These are phyloP conservation scores for Alcedo quadribrachys DNA, from an alignment of 2,797 vertebrate species.

Conservation along the genomic window DNA sequence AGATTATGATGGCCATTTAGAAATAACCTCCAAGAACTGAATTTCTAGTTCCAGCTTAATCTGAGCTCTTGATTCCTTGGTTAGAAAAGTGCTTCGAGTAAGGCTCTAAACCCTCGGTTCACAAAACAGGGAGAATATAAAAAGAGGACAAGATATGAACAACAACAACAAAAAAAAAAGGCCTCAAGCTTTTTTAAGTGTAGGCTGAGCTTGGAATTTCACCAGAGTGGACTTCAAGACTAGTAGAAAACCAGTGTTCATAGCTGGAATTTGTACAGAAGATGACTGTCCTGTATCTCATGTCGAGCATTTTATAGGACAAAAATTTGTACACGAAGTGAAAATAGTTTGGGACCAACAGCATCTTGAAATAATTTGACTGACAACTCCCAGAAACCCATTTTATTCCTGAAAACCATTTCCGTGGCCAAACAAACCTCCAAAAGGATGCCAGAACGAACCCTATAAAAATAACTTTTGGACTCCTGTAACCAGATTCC, in stretches of 20 bases:
- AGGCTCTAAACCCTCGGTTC: slow-evolving; percentile 11
- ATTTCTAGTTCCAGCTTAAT: background rate
- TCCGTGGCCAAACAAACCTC: background rate
- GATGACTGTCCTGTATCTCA: background rate
- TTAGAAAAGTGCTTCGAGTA: slow-evolving; percentile 63
- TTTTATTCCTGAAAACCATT: slow-evolving; percentile 38
- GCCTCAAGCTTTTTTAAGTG: slow-evolving; percentile 8
- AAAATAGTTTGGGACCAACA: slow-evolving; percentile 41
- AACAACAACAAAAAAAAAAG: background rate
- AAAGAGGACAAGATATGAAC: slow-evolving; percentile 28
- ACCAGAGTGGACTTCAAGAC: slow-evolving; percentile 4
- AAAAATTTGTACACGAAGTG: background rate
- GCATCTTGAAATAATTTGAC: slow-evolving; percentile 44
- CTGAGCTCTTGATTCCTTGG: slow-evolving; percentile 19
- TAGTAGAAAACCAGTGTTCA: slow-evolving; percentile 22
- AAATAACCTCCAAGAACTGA: background rate
- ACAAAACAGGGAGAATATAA: background rate
- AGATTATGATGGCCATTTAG: background rate
- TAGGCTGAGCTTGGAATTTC: slow-evolving; percentile 23
- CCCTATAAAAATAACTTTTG: slow-evolving; percentile 20
- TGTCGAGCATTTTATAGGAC: background rate
- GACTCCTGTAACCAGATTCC: background rate
- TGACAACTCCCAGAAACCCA: slow-evolving; percentile 57
- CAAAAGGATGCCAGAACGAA: slow-evolving; percentile 22
- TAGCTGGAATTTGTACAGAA: slow-evolving; percentile 8